Evolutionary conservation across 92 coral and sea anemone species (phyloP), one percentile per base, ranked within the genome.

Genomic region (Paragorgia papillata): DNA sequence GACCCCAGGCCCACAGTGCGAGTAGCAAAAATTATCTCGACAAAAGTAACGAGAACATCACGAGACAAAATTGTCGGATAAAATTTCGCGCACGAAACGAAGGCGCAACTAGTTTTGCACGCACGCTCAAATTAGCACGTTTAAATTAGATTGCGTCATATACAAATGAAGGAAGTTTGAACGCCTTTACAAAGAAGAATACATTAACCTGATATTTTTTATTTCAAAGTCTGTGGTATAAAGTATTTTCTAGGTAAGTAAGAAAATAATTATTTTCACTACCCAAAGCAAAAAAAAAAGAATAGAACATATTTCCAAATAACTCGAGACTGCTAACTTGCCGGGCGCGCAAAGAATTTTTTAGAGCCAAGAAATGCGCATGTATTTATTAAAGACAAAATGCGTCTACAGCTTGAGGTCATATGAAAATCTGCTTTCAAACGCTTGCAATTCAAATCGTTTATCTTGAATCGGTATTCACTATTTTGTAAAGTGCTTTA

Each of bases 281-380:
- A 82, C 79, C 60, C 81, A 61, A 43, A 85, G 57, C 9, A 83
- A 12, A 12, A 37, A 37, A 5, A n/a, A n/a, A n/a, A n/a, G n/a
- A n/a, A n/a, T n/a, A n/a, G n/a, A n/a, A n/a, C n/a, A n/a, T n/a
- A n/a, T n/a, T n/a, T n/a, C n/a, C n/a, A n/a, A n/a, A n/a, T n/a
- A n/a, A n/a, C n/a, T n/a, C n/a, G n/a, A n/a, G n/a, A n/a, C n/a
- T n/a, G n/a, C n/a, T n/a, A n/a, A n/a, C n/a, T n/a, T n/a, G n/a
- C n/a, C n/a, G n/a, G n/a, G n/a, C n/a, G n/a, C n/a, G n/a, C n/a
- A n/a, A n/a, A n/a, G n/a, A n/a, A n/a, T n/a, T n/a, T n/a, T n/a
- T n/a, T n/a, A n/a, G n/a, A n/a, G n/a, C n/a, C n/a, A n/a, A n/a
- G n/a, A n/a, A n/a, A n/a, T n/a, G n/a, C n/a, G n/a, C n/a, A n/a